phyloP scores from a whole-genome alignment of 2,888 invertebrate genomes.

The Cephonodes hylas region DNA sequence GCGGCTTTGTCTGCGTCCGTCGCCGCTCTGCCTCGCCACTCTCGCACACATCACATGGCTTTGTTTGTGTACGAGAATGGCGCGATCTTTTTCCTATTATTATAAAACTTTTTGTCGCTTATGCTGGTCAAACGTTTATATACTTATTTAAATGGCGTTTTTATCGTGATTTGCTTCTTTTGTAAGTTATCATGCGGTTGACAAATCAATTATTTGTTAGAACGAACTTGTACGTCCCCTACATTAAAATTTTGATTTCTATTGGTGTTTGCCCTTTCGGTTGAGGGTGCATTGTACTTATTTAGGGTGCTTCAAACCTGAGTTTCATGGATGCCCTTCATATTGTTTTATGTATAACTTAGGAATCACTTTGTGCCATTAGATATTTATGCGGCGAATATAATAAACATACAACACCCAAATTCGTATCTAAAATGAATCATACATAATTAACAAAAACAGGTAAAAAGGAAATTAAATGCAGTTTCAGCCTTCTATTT shows the following conservation, averaged over 20 bases:
- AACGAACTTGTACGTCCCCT: constrained; percentile 42
- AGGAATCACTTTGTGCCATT: no score
- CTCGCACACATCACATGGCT: constrained; percentile 48
- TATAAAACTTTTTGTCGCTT: constrained; percentile 34
- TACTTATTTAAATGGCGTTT: background rate
- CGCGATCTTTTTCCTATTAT: constrained; percentile 41
- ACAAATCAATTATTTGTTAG: background rate
- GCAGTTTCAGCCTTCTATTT: background rate
- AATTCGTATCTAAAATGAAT: no score
- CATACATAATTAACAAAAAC: background rate
- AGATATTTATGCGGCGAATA: background rate
- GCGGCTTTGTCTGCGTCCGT: constrained; percentile 72
- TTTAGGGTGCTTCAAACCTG: background rate
- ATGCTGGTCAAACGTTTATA: constrained; percentile 26
- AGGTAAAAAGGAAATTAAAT: background rate
- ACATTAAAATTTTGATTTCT: constrained; percentile 51
- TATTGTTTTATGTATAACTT: no score
- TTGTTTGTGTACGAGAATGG: constrained; percentile 48
- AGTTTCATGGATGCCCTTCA: no score
- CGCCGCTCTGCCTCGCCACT: constrained; percentile 28
- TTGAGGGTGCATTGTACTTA: constrained; percentile 38
- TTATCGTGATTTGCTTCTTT: background rate
- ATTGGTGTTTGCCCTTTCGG: constrained; percentile 51
- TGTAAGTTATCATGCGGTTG: background rate
- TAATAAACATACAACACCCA: no score